Conservation (phyloP, 2,797 vertebrate genomes). For the Microctenopoma steveboyesi region DNA sequence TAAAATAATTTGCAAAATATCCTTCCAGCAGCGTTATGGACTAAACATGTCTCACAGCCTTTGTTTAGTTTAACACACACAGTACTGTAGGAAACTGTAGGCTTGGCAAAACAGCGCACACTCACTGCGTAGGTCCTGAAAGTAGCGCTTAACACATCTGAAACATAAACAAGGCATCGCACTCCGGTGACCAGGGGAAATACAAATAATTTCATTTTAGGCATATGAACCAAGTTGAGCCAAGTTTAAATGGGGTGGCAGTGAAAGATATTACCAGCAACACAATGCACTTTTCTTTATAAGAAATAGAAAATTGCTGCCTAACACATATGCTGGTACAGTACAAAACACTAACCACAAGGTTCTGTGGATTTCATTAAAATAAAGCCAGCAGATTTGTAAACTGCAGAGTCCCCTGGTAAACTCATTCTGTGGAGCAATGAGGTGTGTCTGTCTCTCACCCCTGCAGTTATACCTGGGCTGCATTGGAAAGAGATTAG, state of each 20-base stretch:
- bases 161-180: slow-evolving; percentile 18
- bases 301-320: slow-evolving; percentile 16
- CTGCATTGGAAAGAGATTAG: slow-evolving; percentile 81
- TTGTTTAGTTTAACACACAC: slow-evolving; percentile 36
- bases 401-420: slow-evolving; percentile 41
- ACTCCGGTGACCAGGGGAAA: slow-evolving; percentile 19
- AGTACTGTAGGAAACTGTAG: slow-evolving; percentile 8
- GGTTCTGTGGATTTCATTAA: slow-evolving; percentile 35
- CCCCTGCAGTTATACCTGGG: slow-evolving; percentile 73
- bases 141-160: slow-evolving; percentile 14
- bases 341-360: slow-evolving; percentile 28
- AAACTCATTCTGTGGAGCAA: slow-evolving; percentile 60
- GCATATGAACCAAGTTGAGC: slow-evolving; percentile 18
- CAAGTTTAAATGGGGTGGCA: slow-evolving; percentile 19
- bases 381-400: slow-evolving; percentile 50
- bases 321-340: slow-evolving; percentile 3
- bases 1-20: slow-evolving; percentile 47
- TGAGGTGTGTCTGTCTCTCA: slow-evolving; percentile 71
- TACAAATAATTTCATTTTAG: slow-evolving; percentile 11
- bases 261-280: slow-evolving; percentile 11
- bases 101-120: slow-evolving; percentile 22
- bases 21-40: slow-evolving; percentile 37
- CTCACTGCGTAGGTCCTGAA: not conserved
- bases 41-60: slow-evolving; percentile 30
- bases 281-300: not conserved